Evolutionary conservation across 1,140 invertebrate species (phyloP), one percentile per base, ranked within the genome.

Genomic region (Musca domestica): DNA sequence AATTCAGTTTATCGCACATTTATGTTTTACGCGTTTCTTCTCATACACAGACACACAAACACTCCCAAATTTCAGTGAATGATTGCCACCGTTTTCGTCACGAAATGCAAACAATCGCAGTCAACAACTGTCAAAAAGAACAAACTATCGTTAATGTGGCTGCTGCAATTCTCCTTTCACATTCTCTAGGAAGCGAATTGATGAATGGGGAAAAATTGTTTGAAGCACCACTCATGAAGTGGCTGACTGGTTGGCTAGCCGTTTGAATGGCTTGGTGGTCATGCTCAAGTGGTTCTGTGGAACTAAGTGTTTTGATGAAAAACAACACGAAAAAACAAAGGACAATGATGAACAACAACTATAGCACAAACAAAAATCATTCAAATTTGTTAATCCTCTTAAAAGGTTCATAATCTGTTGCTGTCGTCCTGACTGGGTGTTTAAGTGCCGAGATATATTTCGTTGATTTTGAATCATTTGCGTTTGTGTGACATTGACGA

Each of bases 301-400:
- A 25, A 34, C 23, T 20, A 17, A 15, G 23, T 49, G 46, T 19
- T n/a, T 47, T 17, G 41, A 65, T 2, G 34, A 47, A 41, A 41
- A 41, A 41, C 34, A 30, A 30, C 3, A 72, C 74, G 72, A 76
- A 75, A 73, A 67, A 78, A 72, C 23, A 72, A 73, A 72, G 72
- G 74, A 74, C 71, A 72, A 73, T 67, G 2, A 17, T 9, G 15
- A 48, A 15, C 47, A 65, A 49, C 25, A 22, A 25, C 17, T 17
- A 22, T 12, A 34, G 3, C 14, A 34, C 14, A 41, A 41, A 65
- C 41, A 27, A 49, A 46, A 71, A 75, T 23, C 27, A 22, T 17
- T 65, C 23, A 23, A 65, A 47, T 22, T 6, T 65, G 23, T 23
- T 22, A 22, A 65, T 46, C 34, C 34, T 41, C 34, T 41, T 41